Percentiles rank a stretch among this genome's conserved stretches.
phyloP scores from a whole-genome alignment of 2,113 vertebrate species.

The Beaufortia kweichowensis region DNA sequence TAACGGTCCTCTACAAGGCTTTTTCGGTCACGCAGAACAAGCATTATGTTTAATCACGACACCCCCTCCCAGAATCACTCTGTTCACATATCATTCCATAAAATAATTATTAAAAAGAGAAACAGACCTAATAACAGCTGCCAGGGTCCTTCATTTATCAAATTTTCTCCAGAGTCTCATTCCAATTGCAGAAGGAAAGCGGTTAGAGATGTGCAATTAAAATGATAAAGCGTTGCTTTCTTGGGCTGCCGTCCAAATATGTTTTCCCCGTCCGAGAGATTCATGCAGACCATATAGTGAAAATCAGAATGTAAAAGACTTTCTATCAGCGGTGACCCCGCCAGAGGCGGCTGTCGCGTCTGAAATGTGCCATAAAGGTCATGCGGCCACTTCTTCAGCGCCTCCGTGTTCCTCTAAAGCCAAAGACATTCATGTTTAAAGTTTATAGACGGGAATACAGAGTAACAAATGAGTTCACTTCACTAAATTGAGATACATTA shows the following conservation, averaged over 20 bases:
- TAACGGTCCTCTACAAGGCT: background rate
- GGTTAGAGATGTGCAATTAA: conserved; percentile 46
- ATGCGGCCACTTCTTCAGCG: conserved; percentile 16
- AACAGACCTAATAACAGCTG: conserved; percentile 6
- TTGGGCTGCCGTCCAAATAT: conserved; percentile 2
- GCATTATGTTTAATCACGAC: background rate
- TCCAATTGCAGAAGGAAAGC: conserved; percentile 20
- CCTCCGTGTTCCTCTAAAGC: background rate
- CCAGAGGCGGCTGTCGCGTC: conserved; percentile 24
- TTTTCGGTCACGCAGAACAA: background rate
- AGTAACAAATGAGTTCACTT: background rate
- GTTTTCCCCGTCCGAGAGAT: conserved; percentile 36
- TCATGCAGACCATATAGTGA: conserved; percentile 31
- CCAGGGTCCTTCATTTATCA: conserved; percentile 43
- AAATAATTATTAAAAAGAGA: conserved; percentile 27
- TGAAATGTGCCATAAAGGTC: conserved; percentile 48
- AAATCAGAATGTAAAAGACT: conserved; percentile 37
- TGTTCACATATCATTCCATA: background rate
- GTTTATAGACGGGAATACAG: background rate
- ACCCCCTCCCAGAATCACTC: background rate
- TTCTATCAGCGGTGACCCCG: conserved; percentile 47
- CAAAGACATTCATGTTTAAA: background rate
- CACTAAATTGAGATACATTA: background rate
- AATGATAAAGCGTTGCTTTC: conserved; percentile 44
- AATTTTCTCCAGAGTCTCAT: conserved; percentile 37